phyloP scores from a whole-genome alignment of 1,140 invertebrate species.

The Aphaenogaster ashmeadi region DNA sequence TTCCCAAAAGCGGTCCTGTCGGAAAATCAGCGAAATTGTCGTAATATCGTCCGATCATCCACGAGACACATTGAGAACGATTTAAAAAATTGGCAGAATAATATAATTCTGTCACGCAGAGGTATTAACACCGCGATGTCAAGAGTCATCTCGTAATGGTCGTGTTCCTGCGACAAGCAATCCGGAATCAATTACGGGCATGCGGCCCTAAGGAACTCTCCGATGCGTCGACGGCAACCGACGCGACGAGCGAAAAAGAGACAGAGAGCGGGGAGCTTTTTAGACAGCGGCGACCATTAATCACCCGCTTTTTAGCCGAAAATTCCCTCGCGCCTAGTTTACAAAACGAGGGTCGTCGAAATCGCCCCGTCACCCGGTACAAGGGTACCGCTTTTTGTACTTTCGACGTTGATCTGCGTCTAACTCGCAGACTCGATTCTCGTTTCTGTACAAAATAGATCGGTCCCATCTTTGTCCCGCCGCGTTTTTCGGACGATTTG shows the following conservation, averaged over 20 bases:
- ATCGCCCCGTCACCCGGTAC: slow-evolving; percentile 84
- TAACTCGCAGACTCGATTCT: slow-evolving; percentile 62
- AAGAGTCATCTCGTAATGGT: slow-evolving; percentile 69
- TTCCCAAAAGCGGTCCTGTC: background rate
- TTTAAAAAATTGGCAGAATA: background rate
- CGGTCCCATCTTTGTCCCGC: slow-evolving; percentile 39
- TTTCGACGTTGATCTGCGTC: slow-evolving; percentile 64
- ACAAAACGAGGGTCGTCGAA: slow-evolving; percentile 84
- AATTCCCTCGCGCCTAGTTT: slow-evolving; percentile 86
- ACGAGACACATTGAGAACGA: background rate
- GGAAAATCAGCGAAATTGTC: background rate
- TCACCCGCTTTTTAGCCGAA: slow-evolving; percentile 86
- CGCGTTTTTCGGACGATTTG: slow-evolving; percentile 25
- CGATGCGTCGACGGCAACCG: slow-evolving; percentile 54
- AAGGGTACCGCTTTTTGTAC: slow-evolving; percentile 81
- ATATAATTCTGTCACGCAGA: slow-evolving; percentile 15
- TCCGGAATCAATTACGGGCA: slow-evolving; percentile 83
- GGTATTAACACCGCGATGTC: slow-evolving; percentile 63
- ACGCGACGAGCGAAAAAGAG: slow-evolving; percentile 49
- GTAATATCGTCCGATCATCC: too few species aligned
- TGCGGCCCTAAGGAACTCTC: slow-evolving; percentile 77
- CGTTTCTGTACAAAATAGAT: slow-evolving; percentile 61
- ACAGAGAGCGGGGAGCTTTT: slow-evolving; percentile 73
- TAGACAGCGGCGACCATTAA: slow-evolving; percentile 84
- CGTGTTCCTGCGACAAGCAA: slow-evolving; percentile 78